phyloP scores from a whole-genome alignment of 2,113 vertebrate genomes.

The Isurus oxyrinchus region DNA sequence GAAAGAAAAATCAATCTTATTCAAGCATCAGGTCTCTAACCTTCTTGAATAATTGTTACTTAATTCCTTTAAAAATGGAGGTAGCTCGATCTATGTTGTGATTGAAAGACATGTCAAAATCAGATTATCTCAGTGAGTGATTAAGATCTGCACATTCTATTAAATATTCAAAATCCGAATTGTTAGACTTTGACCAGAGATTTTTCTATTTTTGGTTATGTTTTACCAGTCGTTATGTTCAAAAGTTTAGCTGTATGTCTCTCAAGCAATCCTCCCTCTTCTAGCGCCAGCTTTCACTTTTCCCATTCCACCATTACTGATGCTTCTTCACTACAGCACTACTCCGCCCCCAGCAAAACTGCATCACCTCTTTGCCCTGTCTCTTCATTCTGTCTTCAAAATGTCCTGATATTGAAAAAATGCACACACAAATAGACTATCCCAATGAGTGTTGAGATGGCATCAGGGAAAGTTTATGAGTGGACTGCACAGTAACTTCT shows the following conservation, averaged over 20 bases:
- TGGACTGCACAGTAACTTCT: no score
- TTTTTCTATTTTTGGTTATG: not conserved
- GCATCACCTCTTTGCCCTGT: not conserved
- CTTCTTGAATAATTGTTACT: not conserved
- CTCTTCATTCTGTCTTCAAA: no score
- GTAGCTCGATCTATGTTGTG: not conserved
- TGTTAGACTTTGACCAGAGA: not conserved
- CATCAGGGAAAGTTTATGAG: no score
- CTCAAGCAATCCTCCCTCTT: not conserved
- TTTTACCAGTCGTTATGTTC: no score
- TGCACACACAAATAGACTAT: no score
- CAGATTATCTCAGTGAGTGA: not conserved
- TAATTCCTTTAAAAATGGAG: not conserved
- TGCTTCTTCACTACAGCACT: no score
- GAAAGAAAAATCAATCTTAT: not conserved
- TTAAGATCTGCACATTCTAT: not conserved
- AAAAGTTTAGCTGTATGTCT: not conserved
- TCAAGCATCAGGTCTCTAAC: not conserved
- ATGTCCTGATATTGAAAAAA: no score
- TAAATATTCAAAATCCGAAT: not conserved
- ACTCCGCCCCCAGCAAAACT: not conserved
- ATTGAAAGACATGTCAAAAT: not conserved
- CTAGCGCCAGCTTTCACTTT: not conserved
- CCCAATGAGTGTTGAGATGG: no score
- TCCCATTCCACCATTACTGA: no score